These are phyloP conservation scores for Cryptus armator DNA, from an alignment of 2,888 invertebrate species.

Conservation along the genomic window DNA sequence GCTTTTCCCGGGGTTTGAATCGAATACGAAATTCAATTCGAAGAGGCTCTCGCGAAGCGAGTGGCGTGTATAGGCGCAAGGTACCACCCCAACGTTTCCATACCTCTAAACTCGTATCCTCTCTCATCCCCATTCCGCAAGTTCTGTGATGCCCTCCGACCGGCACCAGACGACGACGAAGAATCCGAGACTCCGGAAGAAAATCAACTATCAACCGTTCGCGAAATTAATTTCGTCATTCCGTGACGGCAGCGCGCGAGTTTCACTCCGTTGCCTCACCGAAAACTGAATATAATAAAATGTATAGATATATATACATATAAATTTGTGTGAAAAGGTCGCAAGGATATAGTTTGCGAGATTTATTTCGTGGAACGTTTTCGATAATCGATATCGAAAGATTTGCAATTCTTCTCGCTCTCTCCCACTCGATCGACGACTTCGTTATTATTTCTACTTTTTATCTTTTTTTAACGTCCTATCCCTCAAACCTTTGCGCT, in stretches of 20 bases:
- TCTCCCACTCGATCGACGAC: not conserved
- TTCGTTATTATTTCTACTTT: slow-evolving; percentile 36
- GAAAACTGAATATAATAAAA: slow-evolving; percentile 27
- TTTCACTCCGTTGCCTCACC: not conserved
- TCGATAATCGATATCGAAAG: slow-evolving; percentile 61
- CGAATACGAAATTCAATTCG: slow-evolving; percentile 69
- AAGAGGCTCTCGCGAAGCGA: slow-evolving; percentile 50
- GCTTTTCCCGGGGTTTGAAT: slow-evolving; percentile 58
- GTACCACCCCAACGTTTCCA: not conserved
- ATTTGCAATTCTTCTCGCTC: slow-evolving; percentile 12
- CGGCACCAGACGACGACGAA: slow-evolving; percentile 34
- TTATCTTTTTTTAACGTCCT: slow-evolving; percentile 10
- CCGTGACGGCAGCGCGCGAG: slow-evolving; percentile 44
- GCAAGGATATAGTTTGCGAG: not conserved
- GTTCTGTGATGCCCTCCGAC: not conserved
- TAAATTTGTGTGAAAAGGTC: slow-evolving; percentile 52
- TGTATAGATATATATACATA: slow-evolving; percentile 13
- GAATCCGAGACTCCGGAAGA: slow-evolving; percentile 57
- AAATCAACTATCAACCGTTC: slow-evolving; percentile 66
- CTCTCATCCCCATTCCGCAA: not conserved
- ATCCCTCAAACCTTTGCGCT: not conserved
- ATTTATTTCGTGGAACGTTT: slow-evolving; percentile 54
- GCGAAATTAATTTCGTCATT: slow-evolving; percentile 68
- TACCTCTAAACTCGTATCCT: slow-evolving; percentile 11
- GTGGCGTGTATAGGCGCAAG: slow-evolving; percentile 21